A percentile compares a stretch with the other conserved stretches of the same genome.
phyloP scores from a whole-genome alignment of 2,888 invertebrate genomes.

The Cryptosula pallasiana region DNA sequence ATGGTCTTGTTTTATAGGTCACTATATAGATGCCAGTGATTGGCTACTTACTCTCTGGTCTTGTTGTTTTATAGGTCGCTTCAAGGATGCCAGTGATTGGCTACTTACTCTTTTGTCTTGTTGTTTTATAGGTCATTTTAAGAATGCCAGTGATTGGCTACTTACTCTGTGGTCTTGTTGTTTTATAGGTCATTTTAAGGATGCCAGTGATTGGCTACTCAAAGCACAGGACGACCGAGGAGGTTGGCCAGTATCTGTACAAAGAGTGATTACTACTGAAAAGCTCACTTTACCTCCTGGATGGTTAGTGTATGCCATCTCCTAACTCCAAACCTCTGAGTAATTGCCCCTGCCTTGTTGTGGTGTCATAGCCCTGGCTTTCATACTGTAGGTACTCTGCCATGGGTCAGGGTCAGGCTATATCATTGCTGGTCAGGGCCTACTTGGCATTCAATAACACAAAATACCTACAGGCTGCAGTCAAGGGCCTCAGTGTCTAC shows the following conservation, averaged over 20 bases:
- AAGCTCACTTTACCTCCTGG: constrained; percentile 21
- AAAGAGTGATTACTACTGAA: constrained; percentile 56
- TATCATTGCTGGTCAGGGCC: constrained; percentile 88
- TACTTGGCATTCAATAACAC: constrained; percentile 65
- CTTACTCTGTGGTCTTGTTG: too few species aligned
- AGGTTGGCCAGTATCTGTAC: constrained; percentile 88
- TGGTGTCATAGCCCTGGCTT: too few species aligned
- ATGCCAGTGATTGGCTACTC: constrained; percentile 89
- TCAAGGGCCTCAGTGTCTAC: constrained; percentile 73
- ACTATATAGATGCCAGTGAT: too few species aligned
- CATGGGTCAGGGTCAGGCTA: constrained; percentile 93
- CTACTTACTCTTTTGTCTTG: too few species aligned
- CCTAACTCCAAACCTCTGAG: too few species aligned
- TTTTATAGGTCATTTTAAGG: constrained; percentile 81
- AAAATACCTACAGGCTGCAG: constrained; percentile 76
- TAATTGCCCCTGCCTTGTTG: too few species aligned
- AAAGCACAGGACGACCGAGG: constrained; percentile 78
- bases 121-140: constrained; percentile 82
- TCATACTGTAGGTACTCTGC: constrained; percentile 98
- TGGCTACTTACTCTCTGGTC: too few species aligned
- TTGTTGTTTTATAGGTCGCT: too few species aligned
- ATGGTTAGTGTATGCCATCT: constrained; percentile 7
- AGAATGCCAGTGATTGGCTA: constrained; percentile 89
- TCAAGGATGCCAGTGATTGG: too few species aligned
- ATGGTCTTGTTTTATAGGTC: too few species aligned